Conservation (phyloP, 1,140 invertebrate species). For the Penaeus chinensis region DNA sequence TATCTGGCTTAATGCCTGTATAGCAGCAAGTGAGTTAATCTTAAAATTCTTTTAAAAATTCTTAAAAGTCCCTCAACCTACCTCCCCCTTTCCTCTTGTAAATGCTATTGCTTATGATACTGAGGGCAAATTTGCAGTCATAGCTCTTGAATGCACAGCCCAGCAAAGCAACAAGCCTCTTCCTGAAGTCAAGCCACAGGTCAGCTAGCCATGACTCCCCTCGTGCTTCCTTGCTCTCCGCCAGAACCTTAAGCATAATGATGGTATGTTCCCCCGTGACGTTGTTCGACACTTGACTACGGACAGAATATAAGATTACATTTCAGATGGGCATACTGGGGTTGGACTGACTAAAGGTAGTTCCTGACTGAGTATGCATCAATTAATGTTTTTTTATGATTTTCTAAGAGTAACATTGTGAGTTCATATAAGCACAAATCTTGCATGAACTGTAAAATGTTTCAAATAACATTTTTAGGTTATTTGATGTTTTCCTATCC, state of each 20-base stretch:
- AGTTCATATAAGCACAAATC: no score
- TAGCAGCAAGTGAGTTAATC: neutral
- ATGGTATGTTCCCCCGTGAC: slow-evolving; percentile 97
- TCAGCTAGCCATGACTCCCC: slow-evolving; percentile 77
- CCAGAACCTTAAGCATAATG: slow-evolving; percentile 88
- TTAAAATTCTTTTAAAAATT: neutral
- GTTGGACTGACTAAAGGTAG: no score
- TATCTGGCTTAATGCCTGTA: no score
- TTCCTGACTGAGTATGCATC: no score
- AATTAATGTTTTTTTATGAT: no score
- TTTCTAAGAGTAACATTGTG: no score
- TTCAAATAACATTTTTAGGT: no score
- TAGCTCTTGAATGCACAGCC: slow-evolving; percentile 70
- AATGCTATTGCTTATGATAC: slow-evolving; percentile 46
- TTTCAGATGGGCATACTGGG: no score
- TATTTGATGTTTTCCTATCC: no score
- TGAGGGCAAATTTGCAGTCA: slow-evolving; percentile 60
- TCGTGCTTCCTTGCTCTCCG: slow-evolving; percentile 23
- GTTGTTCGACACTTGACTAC: slow-evolving; percentile 89
- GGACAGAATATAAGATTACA: neutral
- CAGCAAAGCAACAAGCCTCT: slow-evolving; percentile 83
- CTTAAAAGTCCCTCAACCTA: slow-evolving; percentile 1
- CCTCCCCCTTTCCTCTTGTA: slow-evolving; percentile 52
- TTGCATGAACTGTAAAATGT: no score
- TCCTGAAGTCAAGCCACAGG: slow-evolving; percentile 87